Conservation (phyloP, 2,888 invertebrate genomes). For the Platycnemis pennipes region DNA sequence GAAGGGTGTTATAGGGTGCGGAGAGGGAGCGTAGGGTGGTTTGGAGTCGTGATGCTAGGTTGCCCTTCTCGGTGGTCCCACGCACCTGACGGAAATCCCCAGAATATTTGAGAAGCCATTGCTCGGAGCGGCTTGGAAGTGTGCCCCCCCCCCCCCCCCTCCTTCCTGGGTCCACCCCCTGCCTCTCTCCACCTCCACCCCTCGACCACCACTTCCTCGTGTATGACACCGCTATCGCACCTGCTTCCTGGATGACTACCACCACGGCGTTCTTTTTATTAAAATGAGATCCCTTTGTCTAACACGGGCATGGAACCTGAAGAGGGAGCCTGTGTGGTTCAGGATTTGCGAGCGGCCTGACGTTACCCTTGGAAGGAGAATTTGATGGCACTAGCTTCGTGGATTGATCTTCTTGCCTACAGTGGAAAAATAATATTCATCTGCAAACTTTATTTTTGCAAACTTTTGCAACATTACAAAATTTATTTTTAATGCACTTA, state of each 20-base stretch:
- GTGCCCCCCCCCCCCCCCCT: background rate
- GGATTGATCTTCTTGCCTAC: too few species aligned
- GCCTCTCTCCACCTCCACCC: background rate
- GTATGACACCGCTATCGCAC: background rate
- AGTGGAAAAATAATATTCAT: too few species aligned
- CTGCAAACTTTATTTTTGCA: too few species aligned
- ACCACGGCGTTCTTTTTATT: background rate
- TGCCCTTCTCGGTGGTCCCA: conserved; percentile 1
- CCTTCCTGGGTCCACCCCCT: background rate
- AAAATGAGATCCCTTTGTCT: conserved; percentile 10
- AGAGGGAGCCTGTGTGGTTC: background rate
- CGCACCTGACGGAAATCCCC: conserved; percentile 55
- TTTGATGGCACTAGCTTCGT: too few species aligned
- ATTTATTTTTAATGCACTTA: too few species aligned
- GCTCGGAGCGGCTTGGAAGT: background rate
- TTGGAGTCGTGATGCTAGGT: conserved; percentile 20
- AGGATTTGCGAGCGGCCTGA: background rate
- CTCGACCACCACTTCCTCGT: background rate
- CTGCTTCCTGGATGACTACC: conserved; percentile 52
- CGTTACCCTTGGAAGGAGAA: too few species aligned
- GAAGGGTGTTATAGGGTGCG: background rate
- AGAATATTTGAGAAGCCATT: conserved; percentile 50
- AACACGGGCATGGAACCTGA: background rate
- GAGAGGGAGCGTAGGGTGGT: background rate
- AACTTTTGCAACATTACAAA: too few species aligned